Conservation (phyloP, 92 coral and sea anemone genomes). For the Muricea muricata region DNA sequence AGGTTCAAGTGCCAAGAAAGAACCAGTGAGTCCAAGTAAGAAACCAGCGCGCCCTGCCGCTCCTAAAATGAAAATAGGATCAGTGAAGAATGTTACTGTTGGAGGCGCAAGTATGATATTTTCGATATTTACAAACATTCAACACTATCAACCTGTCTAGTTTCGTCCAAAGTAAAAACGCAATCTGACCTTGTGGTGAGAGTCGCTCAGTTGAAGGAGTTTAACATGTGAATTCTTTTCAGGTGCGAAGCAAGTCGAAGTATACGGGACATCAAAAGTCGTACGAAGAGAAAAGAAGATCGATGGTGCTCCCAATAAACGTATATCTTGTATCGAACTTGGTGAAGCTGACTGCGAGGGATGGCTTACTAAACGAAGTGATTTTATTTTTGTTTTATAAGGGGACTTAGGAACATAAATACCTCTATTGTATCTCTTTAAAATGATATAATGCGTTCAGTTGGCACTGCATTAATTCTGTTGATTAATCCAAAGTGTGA, state of each 20-base stretch:
- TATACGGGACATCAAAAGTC: constrained; percentile 80
- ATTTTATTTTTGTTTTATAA: too few species aligned
- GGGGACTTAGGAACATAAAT: too few species aligned
- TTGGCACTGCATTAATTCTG: not conserved
- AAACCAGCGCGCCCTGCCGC: constrained; percentile 25
- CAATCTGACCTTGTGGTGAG: too few species aligned
- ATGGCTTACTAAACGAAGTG: constrained; percentile 94
- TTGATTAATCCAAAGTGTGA: not conserved
- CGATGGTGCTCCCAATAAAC: constrained; percentile 68
- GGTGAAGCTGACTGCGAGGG: constrained; percentile 97
- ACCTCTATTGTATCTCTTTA: not conserved
- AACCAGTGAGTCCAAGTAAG: constrained; percentile 12
- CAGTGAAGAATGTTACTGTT: constrained; percentile 32
- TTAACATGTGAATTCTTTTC: not conserved
- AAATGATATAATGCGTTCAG: not conserved
- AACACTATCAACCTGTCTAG: too few species aligned
- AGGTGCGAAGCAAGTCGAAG: constrained; percentile 87
- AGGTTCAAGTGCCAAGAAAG: not conserved
- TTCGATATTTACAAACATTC: too few species aligned
- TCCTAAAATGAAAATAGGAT: constrained; percentile 33
- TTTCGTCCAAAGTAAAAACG: too few species aligned
- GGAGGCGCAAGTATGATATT: constrained; percentile 22
- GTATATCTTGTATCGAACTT: constrained; percentile 84
- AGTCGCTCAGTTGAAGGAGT: too few species aligned
- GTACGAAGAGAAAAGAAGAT: constrained; percentile 56